Conservation (phyloP, 2,113 vertebrate genomes). For the Axis porcinus region DNA sequence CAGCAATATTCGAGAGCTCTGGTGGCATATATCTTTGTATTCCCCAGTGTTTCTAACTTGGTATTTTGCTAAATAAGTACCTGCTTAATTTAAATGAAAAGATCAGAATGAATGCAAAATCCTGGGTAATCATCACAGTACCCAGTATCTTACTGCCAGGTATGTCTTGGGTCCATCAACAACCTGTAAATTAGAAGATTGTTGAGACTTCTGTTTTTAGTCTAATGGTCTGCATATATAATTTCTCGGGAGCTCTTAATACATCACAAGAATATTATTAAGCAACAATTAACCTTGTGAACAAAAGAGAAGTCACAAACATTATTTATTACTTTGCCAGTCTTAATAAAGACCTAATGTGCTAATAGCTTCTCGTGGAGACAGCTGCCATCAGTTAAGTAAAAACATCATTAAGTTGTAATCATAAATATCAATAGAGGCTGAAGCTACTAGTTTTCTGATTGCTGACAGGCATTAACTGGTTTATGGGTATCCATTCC, state of each 20-base stretch:
- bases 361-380: conserved; percentile 54
- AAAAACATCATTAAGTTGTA: conserved; percentile 61
- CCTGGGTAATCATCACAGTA: not conserved
- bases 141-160: not conserved
- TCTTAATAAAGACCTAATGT: conserved; percentile 66
- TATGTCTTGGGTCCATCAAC: not conserved
- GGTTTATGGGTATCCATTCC: conserved; percentile 46
- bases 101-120: conserved; percentile 1
- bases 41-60: not conserved
- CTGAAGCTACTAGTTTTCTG: conserved; percentile 47
- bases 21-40: not conserved
- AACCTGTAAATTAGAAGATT: conserved; percentile 41
- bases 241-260: conserved; percentile 42
- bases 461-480: conserved; percentile 47
- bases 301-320: conserved; percentile 57
- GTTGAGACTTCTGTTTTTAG: conserved; percentile 23
- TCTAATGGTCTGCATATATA: conserved; percentile 29
- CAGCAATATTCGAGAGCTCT: not conserved
- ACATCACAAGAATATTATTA: conserved; percentile 55
- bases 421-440: conserved; percentile 44
- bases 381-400: conserved; percentile 64
- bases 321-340: conserved; percentile 63
- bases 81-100: not conserved
- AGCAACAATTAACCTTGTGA: conserved; percentile 67
- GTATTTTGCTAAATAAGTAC: conserved; percentile 5